Evolutionary conservation across 2,113 vertebrate genomes (phyloP), one percentile per base, ranked within the genome.

Genomic region (Cyanistes caeruleus): DNA sequence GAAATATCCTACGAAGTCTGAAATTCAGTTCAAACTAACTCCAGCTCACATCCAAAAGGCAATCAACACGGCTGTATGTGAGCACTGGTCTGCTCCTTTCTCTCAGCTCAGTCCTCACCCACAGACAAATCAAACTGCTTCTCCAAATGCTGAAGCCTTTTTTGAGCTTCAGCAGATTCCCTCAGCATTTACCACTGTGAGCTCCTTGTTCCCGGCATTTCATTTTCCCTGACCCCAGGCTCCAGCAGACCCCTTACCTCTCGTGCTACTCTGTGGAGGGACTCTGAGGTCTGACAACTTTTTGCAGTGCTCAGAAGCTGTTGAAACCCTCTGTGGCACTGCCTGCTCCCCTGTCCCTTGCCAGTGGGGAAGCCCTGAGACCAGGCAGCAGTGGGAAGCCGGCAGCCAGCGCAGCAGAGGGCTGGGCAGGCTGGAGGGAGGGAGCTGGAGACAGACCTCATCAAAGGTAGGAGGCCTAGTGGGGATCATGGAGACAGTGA

Each of bases 221-320:
- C 9, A 2, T 65, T 84, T 52, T 67, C 68, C 68, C 84, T 15
- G 1, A 48, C 35, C 95, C 90, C 89, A 49, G 76, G 52, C 49
- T 95, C 52, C 68, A 59, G 67, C 70, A 80, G 73, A 86, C 16
- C 60, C 77, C 95, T 96, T 96, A 96, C 95, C 96, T 96, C 92
- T 92, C 7, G n/a, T 68, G 85, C 62, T 93, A 90, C 64, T 94
- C 86, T 90, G 76, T 24, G 6, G 51, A 91, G 48, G 35, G n/a
- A 91, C 56, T 86, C 65, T 90, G 77, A 84, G 81, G 4, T 89
- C 92, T 81, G 77, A 58, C 31, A 93, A 88, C 58, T 85, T 97
- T 95, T 69, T 59, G 72, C 78, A 52, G 70, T 53, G 74, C 85
- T 72, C 82, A 63, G 88, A 58, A 72, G 91, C 63, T 56, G 81